A percentile compares a stretch with the other conserved stretches of the same genome.
Conservation (phyloP, 2,888 invertebrate genomes). For the Parnassius glacialis region DNA sequence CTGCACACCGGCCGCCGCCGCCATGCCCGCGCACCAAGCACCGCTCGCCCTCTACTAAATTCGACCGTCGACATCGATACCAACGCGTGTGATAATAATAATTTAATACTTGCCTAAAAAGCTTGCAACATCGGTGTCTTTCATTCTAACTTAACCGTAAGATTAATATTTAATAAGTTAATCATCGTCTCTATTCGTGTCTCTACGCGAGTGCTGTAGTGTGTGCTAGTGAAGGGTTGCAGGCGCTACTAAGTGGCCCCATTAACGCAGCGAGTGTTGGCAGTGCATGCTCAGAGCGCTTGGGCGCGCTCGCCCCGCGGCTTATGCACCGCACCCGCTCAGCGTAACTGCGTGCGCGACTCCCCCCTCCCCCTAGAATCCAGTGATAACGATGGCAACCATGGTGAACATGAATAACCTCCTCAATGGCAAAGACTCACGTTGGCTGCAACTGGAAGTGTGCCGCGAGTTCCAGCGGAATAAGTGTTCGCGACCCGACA, state of each 20-base stretch:
- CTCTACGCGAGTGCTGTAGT: slow-evolving; percentile 61
- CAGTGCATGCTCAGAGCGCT: slow-evolving; percentile 71
- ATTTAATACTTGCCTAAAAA: slow-evolving; percentile 78
- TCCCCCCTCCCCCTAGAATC: slow-evolving; percentile 48
- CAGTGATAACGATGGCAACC: slow-evolving; percentile 84
- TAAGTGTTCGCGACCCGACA: slow-evolving; percentile 99
- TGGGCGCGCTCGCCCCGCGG: slow-evolving; percentile 66
- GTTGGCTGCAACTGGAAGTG: slow-evolving; percentile 99
- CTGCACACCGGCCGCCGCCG: slow-evolving; percentile 56
- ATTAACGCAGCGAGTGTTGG: slow-evolving; percentile 29
- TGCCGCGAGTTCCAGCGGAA: slow-evolving; percentile 99
- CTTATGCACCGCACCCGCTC: slow-evolving; percentile 77
- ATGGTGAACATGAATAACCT: slow-evolving; percentile 98
- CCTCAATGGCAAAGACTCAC: slow-evolving; percentile 98
- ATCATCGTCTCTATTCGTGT: slow-evolving; percentile 46
- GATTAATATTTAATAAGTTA: slow-evolving; percentile 68
- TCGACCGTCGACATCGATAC: slow-evolving; percentile 77
- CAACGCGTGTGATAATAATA: slow-evolving; percentile 79
- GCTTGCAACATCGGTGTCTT: slow-evolving; percentile 80
- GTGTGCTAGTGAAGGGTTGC: slow-evolving; percentile 62
- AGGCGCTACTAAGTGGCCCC: slow-evolving; percentile 41
- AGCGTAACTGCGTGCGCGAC: slow-evolving; percentile 69
- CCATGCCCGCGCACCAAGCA: slow-evolving; percentile 78
- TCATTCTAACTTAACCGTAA: slow-evolving; percentile 75
- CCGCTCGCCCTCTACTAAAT: slow-evolving; percentile 79